Conservation (phyloP, 2,113 vertebrate species). For the Colistium nudipinnis region DNA sequence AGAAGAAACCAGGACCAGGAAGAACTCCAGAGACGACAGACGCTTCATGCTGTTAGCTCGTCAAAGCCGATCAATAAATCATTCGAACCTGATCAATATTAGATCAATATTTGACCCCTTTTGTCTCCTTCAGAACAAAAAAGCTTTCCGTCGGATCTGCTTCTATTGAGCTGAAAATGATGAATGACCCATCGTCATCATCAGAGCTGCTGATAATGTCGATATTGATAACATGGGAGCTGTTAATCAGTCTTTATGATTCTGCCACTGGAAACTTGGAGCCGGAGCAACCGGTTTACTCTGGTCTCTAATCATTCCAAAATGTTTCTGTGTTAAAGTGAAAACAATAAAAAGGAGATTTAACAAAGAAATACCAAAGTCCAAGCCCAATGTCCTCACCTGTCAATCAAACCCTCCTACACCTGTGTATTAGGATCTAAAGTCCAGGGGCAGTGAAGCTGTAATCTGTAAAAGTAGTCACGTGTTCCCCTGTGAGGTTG, state of each 20-base stretch:
- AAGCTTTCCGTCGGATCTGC: too few species aligned
- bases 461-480: too few species aligned
- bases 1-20: slow-evolving; percentile 36
- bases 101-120: too few species aligned
- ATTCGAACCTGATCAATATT: too few species aligned
- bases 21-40: slow-evolving; percentile 64
- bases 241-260: background rate
- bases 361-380: background rate
- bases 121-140: too few species aligned
- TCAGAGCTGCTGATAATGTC: too few species aligned
- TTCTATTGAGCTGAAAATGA: slow-evolving; percentile 36
- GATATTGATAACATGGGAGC: background rate
- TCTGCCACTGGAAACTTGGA: background rate
- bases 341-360: background rate
- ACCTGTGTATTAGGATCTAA: slow-evolving; percentile 39
- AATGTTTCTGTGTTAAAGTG: background rate
- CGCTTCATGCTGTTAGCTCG: slow-evolving; percentile 27
- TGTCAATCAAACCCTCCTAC: background rate
- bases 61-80: background rate
- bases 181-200: slow-evolving; percentile 16
- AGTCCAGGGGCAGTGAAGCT: slow-evolving; percentile 59
- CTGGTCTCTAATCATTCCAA: too few species aligned
- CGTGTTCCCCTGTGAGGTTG: too few species aligned
- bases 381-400: background rate
- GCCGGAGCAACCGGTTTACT: background rate